Evolutionary conservation across 2,888 invertebrate genomes (phyloP).

Genomic region (Abrostola tripartita): DNA sequence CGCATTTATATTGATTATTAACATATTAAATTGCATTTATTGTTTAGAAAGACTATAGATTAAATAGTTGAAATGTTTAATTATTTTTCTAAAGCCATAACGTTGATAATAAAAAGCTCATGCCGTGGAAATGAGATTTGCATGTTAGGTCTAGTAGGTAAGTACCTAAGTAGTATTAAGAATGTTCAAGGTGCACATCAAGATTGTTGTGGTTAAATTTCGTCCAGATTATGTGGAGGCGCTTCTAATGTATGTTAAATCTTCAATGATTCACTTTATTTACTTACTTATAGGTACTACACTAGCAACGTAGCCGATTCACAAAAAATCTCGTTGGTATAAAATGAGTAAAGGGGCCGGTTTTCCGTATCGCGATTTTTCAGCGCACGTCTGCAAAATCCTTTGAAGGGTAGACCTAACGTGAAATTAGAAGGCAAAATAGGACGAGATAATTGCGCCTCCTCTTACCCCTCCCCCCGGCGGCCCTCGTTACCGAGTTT

Average conservation of each 20-base stretch:
- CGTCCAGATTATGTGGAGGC: too few relatives aligned
- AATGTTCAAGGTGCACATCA: too few relatives aligned
- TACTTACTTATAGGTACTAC: too few relatives aligned
- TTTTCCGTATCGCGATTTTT: conserved; percentile 21
- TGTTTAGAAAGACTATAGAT: conserved; percentile 4
- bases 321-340: not conserved
- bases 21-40: conserved; percentile 12
- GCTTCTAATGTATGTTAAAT: too few relatives aligned
- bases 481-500: conserved; percentile 80
- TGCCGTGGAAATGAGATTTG: too few relatives aligned
- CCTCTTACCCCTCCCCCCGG: conserved; percentile 59
- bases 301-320: not conserved
- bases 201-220: too few relatives aligned
- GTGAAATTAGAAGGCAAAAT: conserved; percentile 85
- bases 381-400: conserved; percentile 62
- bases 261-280: too few relatives aligned
- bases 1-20: conserved; percentile 18
- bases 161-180: too few relatives aligned
- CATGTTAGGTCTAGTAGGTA: too few relatives aligned
- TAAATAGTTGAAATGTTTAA: conserved; percentile 11
- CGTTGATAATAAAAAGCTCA: too few relatives aligned
- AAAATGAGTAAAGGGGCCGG: not conserved
- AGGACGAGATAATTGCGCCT: conserved; percentile 85
- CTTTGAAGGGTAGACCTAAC: conserved; percentile 73
- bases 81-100: not conserved